Conservation (phyloP, 2,797 vertebrate genomes). For the Pseudomugil tenellus region DNA sequence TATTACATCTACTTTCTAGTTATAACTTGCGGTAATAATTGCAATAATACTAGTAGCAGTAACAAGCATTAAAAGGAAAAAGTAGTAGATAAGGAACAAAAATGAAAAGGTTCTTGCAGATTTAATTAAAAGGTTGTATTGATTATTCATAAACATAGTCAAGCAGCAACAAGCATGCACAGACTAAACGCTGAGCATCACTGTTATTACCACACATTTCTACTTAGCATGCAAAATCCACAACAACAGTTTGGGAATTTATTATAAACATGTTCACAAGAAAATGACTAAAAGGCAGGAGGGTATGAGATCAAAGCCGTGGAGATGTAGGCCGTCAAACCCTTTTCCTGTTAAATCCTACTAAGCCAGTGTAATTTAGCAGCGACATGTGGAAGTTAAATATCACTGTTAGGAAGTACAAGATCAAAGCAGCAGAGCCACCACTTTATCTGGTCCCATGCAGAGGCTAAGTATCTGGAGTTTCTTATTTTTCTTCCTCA, state of each 20-base stretch:
- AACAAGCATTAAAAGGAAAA: constrained; percentile 40
- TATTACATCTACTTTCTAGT: constrained; percentile 22
- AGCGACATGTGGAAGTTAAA: constrained; percentile 55
- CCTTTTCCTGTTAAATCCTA: constrained; percentile 38
- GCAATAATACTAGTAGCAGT: constrained; percentile 17
- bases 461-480: constrained; percentile 62
- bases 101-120: constrained; percentile 23
- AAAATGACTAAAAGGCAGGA: constrained; percentile 21
- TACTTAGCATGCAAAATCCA: constrained; percentile 11
- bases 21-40: constrained; percentile 8
- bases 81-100: constrained; percentile 14
- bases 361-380: constrained; percentile 45
- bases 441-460: constrained; percentile 56
- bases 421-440: constrained; percentile 64
- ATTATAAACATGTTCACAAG: constrained; percentile 29
- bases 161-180: constrained; percentile 14
- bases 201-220: background rate
- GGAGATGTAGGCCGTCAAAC: background rate
- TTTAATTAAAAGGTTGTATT: constrained; percentile 47
- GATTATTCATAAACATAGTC: constrained; percentile 36
- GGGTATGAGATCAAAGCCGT: constrained; percentile 53
- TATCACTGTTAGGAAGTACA: constrained; percentile 38
- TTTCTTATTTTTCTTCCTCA: constrained; percentile 9
- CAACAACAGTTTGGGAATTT: constrained; percentile 14
- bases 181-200: constrained; percentile 5